Conservation (phyloP, 1,140 invertebrate genomes). For the Nylanderia fulva region DNA sequence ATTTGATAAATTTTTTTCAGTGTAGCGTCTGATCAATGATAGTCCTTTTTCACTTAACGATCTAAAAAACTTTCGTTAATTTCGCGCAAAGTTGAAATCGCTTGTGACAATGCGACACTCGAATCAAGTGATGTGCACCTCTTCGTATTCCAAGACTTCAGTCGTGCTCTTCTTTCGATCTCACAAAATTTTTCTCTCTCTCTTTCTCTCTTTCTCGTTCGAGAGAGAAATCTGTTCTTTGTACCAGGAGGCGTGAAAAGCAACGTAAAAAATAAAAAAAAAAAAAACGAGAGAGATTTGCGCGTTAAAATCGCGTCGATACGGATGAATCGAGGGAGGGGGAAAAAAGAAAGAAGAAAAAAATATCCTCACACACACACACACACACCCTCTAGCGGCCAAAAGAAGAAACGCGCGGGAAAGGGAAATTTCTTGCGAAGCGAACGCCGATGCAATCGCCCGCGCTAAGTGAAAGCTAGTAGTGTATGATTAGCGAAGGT, state of each 20-base stretch:
- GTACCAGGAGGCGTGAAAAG: conserved; percentile 22
- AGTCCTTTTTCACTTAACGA: neutral
- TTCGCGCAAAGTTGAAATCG: neutral
- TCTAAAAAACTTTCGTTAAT: neutral
- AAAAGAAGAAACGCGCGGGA: conserved; percentile 32
- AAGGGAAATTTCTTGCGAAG: conserved; percentile 4
- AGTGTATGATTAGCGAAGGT: conserved; percentile 61
- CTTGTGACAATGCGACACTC: conserved; percentile 11
- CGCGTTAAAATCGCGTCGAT: neutral
- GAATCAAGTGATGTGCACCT: conserved; percentile 28
- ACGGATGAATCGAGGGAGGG: conserved; percentile 2
- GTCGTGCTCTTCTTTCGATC: conserved; percentile 14
- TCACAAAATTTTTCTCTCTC: conserved; percentile 5
- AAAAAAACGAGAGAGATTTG: conserved; percentile 30
- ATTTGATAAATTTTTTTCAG: too few species aligned
- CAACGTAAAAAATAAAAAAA: neutral
- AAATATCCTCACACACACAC: neutral
- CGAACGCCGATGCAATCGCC: conserved; percentile 59
- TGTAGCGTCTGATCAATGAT: neutral
- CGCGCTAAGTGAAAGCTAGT: conserved; percentile 48
- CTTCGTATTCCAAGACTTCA: conserved; percentile 20
- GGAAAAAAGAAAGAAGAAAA: neutral
- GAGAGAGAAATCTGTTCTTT: conserved; percentile 39
- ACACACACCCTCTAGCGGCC: neutral
- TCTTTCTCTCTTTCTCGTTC: neutral